Conservation (phyloP, 2,888 invertebrate species). For the Sabellastarte sp. region DNA sequence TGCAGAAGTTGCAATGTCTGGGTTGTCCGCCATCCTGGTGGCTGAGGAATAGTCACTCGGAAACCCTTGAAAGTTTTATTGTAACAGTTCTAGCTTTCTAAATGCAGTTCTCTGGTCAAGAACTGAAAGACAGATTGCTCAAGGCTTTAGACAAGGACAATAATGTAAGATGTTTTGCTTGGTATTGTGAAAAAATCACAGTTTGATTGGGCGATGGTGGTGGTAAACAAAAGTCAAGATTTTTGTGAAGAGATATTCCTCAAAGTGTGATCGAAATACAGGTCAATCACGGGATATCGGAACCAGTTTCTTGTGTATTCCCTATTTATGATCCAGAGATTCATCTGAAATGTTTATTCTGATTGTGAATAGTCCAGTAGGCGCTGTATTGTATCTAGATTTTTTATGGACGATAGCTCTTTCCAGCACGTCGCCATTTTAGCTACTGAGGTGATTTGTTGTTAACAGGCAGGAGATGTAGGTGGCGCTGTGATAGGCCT, state of each 20-base stretch:
- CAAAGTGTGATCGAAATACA: no score
- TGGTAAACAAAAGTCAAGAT: slow-evolving; percentile 14
- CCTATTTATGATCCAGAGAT: no score
- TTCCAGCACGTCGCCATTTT: neutral
- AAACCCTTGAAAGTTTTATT: slow-evolving; percentile 60
- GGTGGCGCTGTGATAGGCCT: no score
- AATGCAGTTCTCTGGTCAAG: slow-evolving; percentile 66
- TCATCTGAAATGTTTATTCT: no score
- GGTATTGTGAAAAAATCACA: slow-evolving; percentile 14
- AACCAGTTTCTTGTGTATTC: no score
- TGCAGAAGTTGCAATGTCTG: slow-evolving; percentile 52
- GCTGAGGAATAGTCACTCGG: slow-evolving; percentile 60
- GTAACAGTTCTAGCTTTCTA: slow-evolving; percentile 59
- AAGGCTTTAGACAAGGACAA: slow-evolving; percentile 94
- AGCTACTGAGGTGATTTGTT: no score
- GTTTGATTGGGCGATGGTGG: slow-evolving; percentile 4
- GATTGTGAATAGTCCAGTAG: no score
- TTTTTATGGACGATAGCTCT: neutral
- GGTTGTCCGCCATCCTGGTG: slow-evolving; percentile 64
- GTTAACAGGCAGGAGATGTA: no score
- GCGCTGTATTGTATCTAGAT: neutral
- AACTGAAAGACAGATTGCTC: slow-evolving; percentile 94
- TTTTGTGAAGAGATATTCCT: no score
- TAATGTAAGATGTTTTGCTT: slow-evolving; percentile 79
- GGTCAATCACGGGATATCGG: no score